Base-by-base conservation (phyloP, 2,888 invertebrate genomes). In the Sipha maydis region DNA sequence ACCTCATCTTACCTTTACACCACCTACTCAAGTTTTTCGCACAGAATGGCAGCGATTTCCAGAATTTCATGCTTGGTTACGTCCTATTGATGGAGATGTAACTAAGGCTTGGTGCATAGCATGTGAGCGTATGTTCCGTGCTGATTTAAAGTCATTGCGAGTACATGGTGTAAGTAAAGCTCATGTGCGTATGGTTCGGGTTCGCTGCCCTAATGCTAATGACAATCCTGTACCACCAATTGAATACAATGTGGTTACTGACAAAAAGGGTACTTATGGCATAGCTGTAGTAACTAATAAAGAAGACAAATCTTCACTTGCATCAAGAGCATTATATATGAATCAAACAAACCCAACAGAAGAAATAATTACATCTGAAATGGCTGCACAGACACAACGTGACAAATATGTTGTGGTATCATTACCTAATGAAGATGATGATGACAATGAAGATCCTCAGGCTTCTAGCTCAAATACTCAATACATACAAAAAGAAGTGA, bases 1-100 rank as follows among this genome's bases (percentile, higher is more conserved):
- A 71, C 88, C 88, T 61, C 88, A 88, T 88, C 80, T 88, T 34
- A 88, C 82, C 48, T 88, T 88, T 88, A 88, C 88, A 67, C 95
- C 93, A 95, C 96, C 95, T 95, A 85, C 77, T 89, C 90, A 83
- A 89, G 73, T 88, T 75, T 90, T 80, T 85, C 89, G 89, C 78
- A 79, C 90, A 0, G 90, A 90, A 89, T 90, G 90, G 90, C 89
- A 90, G 79, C 89, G 89, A 61, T 90, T 90, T 82, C 90, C 90
- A 41, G 89, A 90, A 85, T 90, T 90, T 41, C 89, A 90, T 69
- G 90, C 89, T 38, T 90, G 90, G 90, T 67, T 90, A n/a, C 80
- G 89, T 54, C 90, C 90, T n/a, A 89, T 90, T 75, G 89, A 89
- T 21, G 90, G 90, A 25, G 89, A 89, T 83, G 83, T 89, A 73